Percentiles rank a stretch among this genome's conserved stretches.
Evolutionary conservation across 35 echinoderm and acorn worm genomes (phyloP).

Genomic region (Chiridota heheva): DNA sequence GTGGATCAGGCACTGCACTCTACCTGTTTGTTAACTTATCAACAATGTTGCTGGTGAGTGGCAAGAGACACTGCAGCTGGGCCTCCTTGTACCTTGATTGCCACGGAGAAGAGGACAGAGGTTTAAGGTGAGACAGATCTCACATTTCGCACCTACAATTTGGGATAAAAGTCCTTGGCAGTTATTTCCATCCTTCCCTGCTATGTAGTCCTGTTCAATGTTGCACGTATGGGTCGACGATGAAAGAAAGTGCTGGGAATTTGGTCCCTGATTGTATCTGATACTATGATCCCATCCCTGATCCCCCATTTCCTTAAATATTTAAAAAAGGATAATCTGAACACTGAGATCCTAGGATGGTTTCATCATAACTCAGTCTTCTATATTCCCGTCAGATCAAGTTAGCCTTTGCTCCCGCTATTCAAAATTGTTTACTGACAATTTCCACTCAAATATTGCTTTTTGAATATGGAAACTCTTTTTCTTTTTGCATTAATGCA

Average conservation of each 20-base stretch:
- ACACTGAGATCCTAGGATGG: too few species aligned
- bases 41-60: slow-evolving; percentile 55
- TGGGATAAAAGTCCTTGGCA: neutral
- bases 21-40: slow-evolving; percentile 86
- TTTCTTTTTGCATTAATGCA: too few species aligned
- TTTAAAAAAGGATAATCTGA: too few species aligned
- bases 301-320: neutral
- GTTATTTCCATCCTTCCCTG: neutral
- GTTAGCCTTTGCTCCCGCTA: too few species aligned
- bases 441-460: too few species aligned
- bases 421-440: too few species aligned
- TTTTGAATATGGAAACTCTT: too few species aligned
- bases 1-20: slow-evolving; percentile 68
- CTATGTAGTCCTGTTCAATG: neutral
- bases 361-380: too few species aligned
- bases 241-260: neutral
- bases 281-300: neutral
- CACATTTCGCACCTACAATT: neutral
- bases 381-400: too few species aligned
- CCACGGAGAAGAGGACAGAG: slow-evolving; percentile 90
- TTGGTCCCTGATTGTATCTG: neutral
- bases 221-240: too few species aligned
- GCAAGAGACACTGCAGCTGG: slow-evolving; percentile 72
- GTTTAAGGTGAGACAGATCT: slow-evolving; percentile 52
- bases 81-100: slow-evolving; percentile 85